Evolutionary conservation across 2,113 vertebrate species (phyloP).

Genomic region (Varanus salvator): DNA sequence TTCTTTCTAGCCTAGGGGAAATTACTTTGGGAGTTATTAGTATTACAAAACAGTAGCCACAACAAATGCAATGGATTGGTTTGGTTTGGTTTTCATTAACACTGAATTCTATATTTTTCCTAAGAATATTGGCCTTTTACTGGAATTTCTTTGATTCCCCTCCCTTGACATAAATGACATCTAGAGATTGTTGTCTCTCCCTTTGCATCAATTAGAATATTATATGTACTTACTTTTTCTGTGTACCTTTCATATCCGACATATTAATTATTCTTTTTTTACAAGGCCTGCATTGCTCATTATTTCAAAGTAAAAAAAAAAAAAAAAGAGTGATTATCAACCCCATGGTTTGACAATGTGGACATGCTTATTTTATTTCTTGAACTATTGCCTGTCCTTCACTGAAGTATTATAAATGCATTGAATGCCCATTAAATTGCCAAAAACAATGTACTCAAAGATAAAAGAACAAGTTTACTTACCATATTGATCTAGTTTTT

Average conservation of each 20-base stretch:
- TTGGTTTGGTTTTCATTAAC: neutral
- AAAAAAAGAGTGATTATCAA: fast-evolving
- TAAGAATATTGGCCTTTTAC: neutral
- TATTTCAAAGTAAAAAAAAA: slow-evolving; percentile 14
- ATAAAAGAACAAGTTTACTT: neutral
- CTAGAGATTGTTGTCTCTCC: neutral
- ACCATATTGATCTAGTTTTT: neutral
- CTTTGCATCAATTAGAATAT: neutral
- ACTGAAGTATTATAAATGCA: slow-evolving; percentile 4
- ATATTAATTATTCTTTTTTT: slow-evolving; percentile 7
- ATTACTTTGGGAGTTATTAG: neutral
- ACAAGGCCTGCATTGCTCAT: neutral
- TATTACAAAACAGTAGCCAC: neutral
- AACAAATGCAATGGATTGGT: neutral
- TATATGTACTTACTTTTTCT: neutral
- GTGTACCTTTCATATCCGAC: neutral
- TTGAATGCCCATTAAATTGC: neutral
- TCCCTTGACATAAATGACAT: neutral
- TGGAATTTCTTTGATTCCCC: neutral
- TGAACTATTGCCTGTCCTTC: neutral
- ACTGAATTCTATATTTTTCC: neutral
- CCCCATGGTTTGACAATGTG: neutral
- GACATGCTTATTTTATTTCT: neutral
- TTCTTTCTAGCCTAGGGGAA: neutral
- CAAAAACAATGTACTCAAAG: neutral